Percentiles rank a stretch among this genome's conserved stretches.
phyloP scores from a whole-genome alignment of 2,113 vertebrate genomes.

The Sterrhoptilus dennistouni region DNA sequence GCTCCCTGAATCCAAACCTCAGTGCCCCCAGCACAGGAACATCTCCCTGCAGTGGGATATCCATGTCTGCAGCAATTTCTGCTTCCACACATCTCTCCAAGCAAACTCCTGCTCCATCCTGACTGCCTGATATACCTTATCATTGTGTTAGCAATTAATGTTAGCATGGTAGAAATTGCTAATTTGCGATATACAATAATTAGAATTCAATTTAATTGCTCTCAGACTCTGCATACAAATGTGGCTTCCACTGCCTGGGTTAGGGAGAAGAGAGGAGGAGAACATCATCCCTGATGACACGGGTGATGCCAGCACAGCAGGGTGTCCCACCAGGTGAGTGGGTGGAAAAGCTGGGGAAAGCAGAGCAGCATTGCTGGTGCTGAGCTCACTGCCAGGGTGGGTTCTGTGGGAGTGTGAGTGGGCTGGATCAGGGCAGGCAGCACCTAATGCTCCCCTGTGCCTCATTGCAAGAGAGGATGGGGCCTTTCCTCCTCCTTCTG shows the following conservation, averaged over 20 bases:
- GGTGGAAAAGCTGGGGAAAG: not conserved
- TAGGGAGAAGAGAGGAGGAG: not conserved
- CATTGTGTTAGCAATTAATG: constrained; percentile 18
- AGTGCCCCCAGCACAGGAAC: not conserved
- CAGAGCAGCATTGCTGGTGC: not conserved
- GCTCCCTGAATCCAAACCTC: not conserved
- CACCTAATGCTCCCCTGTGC: rapidly evolving
- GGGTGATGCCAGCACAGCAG: not conserved
- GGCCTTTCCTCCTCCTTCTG: not conserved
- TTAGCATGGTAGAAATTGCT: constrained; percentile 33
- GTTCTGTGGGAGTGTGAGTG: not conserved
- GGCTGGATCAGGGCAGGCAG: not conserved
- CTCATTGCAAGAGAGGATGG: not conserved
- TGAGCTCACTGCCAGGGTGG: not conserved
- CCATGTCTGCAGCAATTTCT: not conserved
- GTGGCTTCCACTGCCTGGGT: not conserved
- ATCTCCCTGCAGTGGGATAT: not conserved
- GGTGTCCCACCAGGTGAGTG: not conserved
- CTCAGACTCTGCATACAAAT: not conserved
- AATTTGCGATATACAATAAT: constrained; percentile 41
- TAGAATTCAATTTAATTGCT: constrained; percentile 47
- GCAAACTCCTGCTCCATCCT: not conserved
- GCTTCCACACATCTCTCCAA: not conserved
- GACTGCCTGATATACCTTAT: not conserved
- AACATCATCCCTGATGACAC: not conserved